These are phyloP conservation scores for Eublepharis macularius DNA, from an alignment of 2,113 vertebrate species.

Conservation along the genomic window DNA sequence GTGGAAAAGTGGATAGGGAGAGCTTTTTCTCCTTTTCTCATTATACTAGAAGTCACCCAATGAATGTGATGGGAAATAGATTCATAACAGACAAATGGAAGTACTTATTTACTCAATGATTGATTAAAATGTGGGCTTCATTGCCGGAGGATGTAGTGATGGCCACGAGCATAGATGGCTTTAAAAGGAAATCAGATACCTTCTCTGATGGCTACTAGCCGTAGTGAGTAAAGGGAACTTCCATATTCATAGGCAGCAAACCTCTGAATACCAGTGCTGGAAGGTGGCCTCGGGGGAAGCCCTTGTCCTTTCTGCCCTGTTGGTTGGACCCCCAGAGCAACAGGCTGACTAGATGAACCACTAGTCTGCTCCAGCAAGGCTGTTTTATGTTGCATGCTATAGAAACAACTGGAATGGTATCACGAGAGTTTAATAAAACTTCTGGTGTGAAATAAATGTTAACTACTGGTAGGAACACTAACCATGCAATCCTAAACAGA, in stretches of 20 bases:
- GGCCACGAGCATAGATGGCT: not conserved
- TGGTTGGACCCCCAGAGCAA: not conserved
- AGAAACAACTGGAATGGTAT: too few relatives aligned
- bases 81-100: not conserved
- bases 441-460: not conserved
- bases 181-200: not conserved
- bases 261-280: not conserved
- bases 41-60: not conserved
- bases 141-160: not conserved
- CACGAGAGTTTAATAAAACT: too few relatives aligned
- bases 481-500: too few relatives aligned
- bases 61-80: not conserved
- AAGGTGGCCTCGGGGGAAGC: not conserved
- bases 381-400: not conserved
- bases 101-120: not conserved
- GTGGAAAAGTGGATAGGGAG: too few relatives aligned
- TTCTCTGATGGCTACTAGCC: not conserved
- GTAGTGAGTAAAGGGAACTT: not conserved
- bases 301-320: not conserved
- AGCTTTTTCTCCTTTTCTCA: not conserved
- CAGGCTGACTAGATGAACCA: not conserved
- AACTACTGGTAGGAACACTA: not conserved
- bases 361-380: not conserved
- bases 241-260: not conserved
- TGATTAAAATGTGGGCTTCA: not conserved